Conservation (phyloP, 2,888 invertebrate genomes). For the Cheilosia vernalis region DNA sequence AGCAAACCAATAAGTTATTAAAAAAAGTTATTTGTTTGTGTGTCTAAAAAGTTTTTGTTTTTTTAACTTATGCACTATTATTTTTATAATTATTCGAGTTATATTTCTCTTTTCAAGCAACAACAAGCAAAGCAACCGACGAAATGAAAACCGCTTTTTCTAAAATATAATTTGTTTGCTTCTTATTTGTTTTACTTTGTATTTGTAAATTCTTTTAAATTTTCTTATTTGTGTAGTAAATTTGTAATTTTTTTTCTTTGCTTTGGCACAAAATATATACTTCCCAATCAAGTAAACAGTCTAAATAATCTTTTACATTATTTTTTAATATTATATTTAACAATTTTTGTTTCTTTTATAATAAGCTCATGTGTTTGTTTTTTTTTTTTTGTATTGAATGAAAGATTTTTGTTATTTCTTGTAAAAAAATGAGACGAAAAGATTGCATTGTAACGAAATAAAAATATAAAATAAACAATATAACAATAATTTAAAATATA, state of each 20-base stretch:
- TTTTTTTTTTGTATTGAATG: constrained; percentile 52
- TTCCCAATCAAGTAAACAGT: constrained; percentile 75
- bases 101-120: constrained; percentile 61
- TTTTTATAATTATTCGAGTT: constrained; percentile 53
- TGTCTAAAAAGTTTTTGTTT: constrained; percentile 67
- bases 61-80: constrained; percentile 68
- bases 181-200: constrained; percentile 53
- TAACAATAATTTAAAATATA: constrained; percentile 48
- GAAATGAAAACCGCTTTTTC: constrained; percentile 69
- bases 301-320: constrained; percentile 69
- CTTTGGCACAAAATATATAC: constrained; percentile 77
- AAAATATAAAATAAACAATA: constrained; percentile 28
- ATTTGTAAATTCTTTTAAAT: constrained; percentile 67
- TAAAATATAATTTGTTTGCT: constrained; percentile 56
- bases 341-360: constrained; percentile 67
- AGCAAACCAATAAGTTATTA: constrained; percentile 29
- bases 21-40: constrained; percentile 25
- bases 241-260: constrained; percentile 74
- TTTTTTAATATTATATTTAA: constrained; percentile 67
- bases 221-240: constrained; percentile 71
- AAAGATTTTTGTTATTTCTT: constrained; percentile 43
- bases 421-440: constrained; percentile 63
- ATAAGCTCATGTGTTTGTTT: constrained; percentile 70
- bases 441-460: constrained; percentile 73
- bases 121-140: constrained; percentile 75